A percentile compares a stretch with the other conserved stretches of the same genome.
Conservation (phyloP, 2,113 vertebrate species). For the Psephotus haematonotus region DNA sequence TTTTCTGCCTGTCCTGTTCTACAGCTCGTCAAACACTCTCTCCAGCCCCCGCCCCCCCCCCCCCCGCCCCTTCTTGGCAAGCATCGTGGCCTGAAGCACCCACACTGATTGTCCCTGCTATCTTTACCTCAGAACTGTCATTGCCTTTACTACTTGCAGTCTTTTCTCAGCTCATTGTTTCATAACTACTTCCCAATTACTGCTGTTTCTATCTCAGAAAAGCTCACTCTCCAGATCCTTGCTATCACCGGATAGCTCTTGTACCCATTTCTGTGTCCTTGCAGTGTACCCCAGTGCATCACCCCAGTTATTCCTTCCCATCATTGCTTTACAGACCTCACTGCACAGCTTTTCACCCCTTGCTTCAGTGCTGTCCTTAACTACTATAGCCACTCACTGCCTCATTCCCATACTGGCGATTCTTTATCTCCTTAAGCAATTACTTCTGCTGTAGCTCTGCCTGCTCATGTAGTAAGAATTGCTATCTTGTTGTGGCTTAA, state of each 20-base stretch:
- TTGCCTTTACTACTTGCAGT: background rate
- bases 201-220: too few relatives aligned
- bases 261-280: background rate
- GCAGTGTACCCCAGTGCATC: background rate
- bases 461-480: rapidly evolving
- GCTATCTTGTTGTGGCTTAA: background rate
- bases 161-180: background rate
- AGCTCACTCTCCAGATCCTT: background rate
- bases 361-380: background rate
- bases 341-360: background rate
- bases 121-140: background rate
- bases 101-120: rapidly evolving
- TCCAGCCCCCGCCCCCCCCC: rapidly evolving
- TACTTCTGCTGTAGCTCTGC: background rate
- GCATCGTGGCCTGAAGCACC: background rate
- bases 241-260: background rate
- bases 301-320: rapidly evolving
- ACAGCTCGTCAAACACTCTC: rapidly evolving
- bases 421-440: background rate
- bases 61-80: background rate
- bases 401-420: background rate
- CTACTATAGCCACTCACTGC: rapidly evolving
- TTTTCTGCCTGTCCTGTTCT: background rate
- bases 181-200: rapidly evolving
- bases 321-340: background rate